These are phyloP conservation scores for Neodiprion pinetum DNA, from an alignment of 1,140 invertebrate genomes.

Conservation along the genomic window DNA sequence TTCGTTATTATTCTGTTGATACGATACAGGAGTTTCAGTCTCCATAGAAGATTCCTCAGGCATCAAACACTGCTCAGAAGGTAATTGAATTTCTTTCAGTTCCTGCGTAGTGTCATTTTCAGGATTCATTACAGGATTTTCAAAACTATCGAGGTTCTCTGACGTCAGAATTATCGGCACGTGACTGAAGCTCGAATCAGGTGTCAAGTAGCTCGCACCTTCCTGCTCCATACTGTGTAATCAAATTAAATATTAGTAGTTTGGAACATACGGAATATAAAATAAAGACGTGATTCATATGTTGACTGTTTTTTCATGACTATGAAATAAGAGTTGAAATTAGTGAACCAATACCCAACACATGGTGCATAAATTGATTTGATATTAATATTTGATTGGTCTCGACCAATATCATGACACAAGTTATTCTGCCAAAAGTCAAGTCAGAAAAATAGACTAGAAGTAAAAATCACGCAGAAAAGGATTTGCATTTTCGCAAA, in stretches of 20 bases:
- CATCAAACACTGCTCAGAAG: not conserved
- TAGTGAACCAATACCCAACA: too few relatives aligned
- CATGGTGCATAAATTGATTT: too few relatives aligned
- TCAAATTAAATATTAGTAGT: too few relatives aligned
- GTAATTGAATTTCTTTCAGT: constrained; percentile 30
- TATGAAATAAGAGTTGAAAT: not conserved
- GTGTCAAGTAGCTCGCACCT: constrained; percentile 50
- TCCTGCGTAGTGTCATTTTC: constrained; percentile 35
- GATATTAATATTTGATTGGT: too few relatives aligned
- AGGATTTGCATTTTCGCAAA: too few relatives aligned
- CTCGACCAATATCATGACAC: too few relatives aligned
- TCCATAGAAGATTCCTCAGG: not conserved
- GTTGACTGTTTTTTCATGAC: constrained; percentile 4
- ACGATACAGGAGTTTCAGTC: not conserved
- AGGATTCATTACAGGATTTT: constrained; percentile 37
- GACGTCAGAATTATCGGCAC: constrained; percentile 56
- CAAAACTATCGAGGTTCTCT: constrained; percentile 50
- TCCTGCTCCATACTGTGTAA: constrained; percentile 53
- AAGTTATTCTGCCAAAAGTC: not conserved
- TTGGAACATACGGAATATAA: constrained; percentile 18
- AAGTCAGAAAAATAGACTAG: constrained; percentile 17
- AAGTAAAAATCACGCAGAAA: not conserved
- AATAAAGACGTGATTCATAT: not conserved
- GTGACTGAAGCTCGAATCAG: constrained; percentile 47
- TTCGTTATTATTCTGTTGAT: not conserved